Evolutionary conservation across 2,888 invertebrate species (phyloP).

Genomic region (Meteorus cinctellus): DNA sequence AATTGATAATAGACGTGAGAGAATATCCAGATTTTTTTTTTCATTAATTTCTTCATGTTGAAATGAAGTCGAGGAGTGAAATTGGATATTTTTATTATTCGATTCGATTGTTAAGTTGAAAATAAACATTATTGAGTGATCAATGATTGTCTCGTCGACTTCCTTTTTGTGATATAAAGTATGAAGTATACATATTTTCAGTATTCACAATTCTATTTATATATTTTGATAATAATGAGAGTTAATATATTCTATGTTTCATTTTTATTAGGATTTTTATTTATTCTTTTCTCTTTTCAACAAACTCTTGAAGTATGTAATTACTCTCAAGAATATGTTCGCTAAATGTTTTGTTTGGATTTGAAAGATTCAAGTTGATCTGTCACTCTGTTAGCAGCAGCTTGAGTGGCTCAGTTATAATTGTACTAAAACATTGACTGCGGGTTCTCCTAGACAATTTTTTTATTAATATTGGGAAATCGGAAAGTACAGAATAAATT

Average conservation of each 20-base stretch:
- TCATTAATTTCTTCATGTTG: not conserved
- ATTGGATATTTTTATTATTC: not conserved
- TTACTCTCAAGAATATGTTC: too few relatives aligned
- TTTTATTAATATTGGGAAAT: too few relatives aligned
- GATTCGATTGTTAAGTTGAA: not conserved
- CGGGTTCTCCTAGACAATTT: too few relatives aligned
- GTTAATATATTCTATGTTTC: not conserved
- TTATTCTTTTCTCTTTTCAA: not conserved
- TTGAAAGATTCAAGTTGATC: too few relatives aligned
- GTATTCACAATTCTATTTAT: not conserved
- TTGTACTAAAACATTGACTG: too few relatives aligned
- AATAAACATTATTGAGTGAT: not conserved
- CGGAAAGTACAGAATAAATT: too few relatives aligned
- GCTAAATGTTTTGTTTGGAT: too few relatives aligned
- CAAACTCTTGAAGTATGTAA: too few relatives aligned
- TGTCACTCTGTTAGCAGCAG: too few relatives aligned
- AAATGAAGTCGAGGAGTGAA: not conserved
- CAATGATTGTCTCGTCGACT: conserved; percentile 2
- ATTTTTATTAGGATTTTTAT: not conserved
- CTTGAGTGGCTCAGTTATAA: too few relatives aligned
- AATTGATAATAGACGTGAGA: too few relatives aligned
- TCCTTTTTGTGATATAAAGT: not conserved
- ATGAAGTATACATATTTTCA: not conserved
- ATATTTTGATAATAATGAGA: not conserved
- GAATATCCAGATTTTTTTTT: not conserved